Evolutionary conservation across 2,113 vertebrate genomes (phyloP).

Genomic region (cattle (Bos taurus)): DNA sequence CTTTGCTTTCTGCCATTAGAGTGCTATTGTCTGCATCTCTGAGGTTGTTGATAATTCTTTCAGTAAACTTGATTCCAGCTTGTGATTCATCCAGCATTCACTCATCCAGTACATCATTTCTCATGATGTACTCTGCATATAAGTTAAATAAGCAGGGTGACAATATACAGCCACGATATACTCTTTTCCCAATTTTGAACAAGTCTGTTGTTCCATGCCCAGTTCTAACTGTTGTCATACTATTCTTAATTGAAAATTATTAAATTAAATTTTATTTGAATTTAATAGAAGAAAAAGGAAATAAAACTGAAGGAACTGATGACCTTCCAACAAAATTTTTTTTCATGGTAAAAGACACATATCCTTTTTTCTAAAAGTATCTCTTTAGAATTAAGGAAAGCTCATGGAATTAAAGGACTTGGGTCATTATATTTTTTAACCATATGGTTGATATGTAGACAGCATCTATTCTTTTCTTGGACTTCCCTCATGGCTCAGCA

Average conservation of each 20-base stretch:
- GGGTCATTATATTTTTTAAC: background rate
- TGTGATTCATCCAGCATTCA: background rate
- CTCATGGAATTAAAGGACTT: background rate
- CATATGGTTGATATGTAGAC: background rate
- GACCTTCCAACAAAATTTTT: background rate
- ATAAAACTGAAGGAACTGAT: background rate
- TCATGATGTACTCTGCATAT: background rate
- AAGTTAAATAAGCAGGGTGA: background rate
- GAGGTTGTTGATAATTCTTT: background rate
- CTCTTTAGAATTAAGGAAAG: conserved; percentile 1
- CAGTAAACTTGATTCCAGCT: background rate
- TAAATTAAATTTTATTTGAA: background rate
- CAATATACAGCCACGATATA: background rate
- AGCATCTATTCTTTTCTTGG: background rate
- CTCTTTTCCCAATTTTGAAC: background rate
- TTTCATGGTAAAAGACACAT: background rate
- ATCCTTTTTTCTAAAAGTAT: background rate
- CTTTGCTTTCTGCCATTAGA: background rate
- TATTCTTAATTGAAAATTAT: background rate
- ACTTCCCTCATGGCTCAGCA: background rate
- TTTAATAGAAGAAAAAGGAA: background rate
- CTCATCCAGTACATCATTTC: background rate
- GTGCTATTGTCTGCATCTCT: background rate
- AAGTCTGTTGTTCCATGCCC: background rate
- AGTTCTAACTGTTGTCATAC: background rate